A percentile compares a stretch with the other conserved stretches of the same genome.
phyloP scores from a whole-genome alignment of 2,113 vertebrate genomes.

The Anas platyrhynchos region DNA sequence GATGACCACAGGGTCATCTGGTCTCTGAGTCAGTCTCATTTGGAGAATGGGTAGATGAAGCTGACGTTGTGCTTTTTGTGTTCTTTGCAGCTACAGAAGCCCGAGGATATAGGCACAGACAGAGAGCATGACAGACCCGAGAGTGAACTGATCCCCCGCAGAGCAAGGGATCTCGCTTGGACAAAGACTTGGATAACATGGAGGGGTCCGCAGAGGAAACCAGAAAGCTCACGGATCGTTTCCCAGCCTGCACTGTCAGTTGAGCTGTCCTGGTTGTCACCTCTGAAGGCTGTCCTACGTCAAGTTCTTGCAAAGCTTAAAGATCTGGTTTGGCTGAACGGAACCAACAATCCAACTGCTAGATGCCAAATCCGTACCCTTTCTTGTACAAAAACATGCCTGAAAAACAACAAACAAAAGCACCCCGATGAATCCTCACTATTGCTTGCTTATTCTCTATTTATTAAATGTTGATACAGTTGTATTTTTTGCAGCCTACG shows the following conservation, averaged over 20 bases:
- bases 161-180: neutral
- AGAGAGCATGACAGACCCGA: neutral
- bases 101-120: neutral
- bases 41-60: neutral
- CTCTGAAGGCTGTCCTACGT: neutral
- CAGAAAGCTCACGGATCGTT: neutral
- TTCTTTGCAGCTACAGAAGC: conserved; percentile 32
- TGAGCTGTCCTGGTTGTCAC: neutral
- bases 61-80: neutral
- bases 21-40: neutral
- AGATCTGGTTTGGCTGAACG: neutral
- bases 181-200: neutral
- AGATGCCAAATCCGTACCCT: neutral
- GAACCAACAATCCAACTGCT: neutral
- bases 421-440: neutral
- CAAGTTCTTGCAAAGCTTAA: neutral
- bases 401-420: neutral
- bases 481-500: neutral
- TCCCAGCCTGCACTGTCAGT: neutral
- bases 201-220: neutral
- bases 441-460: conserved; percentile 22
- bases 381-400: neutral
- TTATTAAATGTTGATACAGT: conserved; percentile 8
- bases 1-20: neutral
- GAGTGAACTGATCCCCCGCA: neutral